These are phyloP conservation scores for Amphiprion clarkii DNA, from an alignment of 2,797 vertebrate species.

Conservation along the genomic window DNA sequence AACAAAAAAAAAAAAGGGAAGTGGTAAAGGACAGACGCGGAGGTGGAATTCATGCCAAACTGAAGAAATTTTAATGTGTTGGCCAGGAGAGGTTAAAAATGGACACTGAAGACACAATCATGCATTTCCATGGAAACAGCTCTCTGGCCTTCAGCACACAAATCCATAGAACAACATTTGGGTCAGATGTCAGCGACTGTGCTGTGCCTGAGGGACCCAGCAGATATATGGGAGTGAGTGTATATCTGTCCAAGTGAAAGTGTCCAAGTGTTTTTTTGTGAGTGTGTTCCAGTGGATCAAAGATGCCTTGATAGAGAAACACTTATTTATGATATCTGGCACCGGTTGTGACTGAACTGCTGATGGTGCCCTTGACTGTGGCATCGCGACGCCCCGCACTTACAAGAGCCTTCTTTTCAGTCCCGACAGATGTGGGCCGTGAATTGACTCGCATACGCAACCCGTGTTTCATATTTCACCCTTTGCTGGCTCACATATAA, in stretches of 20 bases:
- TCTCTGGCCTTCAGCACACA: constrained; percentile 53
- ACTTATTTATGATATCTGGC: constrained; percentile 71
- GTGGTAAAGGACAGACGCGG: constrained; percentile 38
- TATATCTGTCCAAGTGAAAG: constrained; percentile 69
- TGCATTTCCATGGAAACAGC: constrained; percentile 40
- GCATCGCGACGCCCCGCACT: constrained; percentile 34
- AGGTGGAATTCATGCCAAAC: constrained; percentile 66
- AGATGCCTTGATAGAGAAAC: constrained; percentile 75
- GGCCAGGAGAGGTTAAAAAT: constrained; percentile 29
- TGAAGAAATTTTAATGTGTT: constrained; percentile 32
- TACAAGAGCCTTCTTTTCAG: constrained; percentile 48
- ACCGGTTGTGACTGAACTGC: constrained; percentile 53
- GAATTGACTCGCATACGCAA: constrained; percentile 58
- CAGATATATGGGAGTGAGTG: constrained; percentile 64
- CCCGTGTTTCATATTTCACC: constrained; percentile 46
- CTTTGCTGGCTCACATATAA: constrained; percentile 52
- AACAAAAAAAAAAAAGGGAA: constrained; percentile 1
- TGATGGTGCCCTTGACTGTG: constrained; percentile 49
- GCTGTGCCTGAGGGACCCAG: constrained; percentile 58
- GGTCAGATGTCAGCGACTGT: constrained; percentile 52
- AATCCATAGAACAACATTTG: constrained; percentile 20
- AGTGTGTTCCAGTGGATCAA: constrained; percentile 69
- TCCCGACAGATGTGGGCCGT: constrained; percentile 54
- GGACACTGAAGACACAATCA: constrained; percentile 49
- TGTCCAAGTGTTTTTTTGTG: constrained; percentile 61